Evolutionary conservation across 2,888 invertebrate species (phyloP), one percentile per base, ranked within the genome.

Genomic region (Seira ritae): DNA sequence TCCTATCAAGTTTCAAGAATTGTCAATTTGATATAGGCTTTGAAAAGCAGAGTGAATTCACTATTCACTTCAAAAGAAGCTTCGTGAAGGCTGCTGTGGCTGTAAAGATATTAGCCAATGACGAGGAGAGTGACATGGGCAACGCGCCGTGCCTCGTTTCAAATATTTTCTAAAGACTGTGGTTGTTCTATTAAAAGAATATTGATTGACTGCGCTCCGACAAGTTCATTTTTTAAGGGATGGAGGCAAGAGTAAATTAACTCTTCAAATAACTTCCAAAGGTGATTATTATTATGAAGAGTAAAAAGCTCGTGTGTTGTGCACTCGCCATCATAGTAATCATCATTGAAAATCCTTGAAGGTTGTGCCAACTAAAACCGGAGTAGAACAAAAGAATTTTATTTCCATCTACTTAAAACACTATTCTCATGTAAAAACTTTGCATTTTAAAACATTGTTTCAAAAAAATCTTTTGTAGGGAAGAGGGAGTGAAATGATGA

Each of bases 271-370:
- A n/a, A n/a, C n/a, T n/a, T n/a, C n/a, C 6, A 12, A 42, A 42
- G 42, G 42, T 42, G 42, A 42, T 42, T 42, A 12, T 42, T 42
- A 42, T 42, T 42, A 42, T 42, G 42, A 42, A 42, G 12, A 6
- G n/a, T n/a, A n/a, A n/a, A 66, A 22, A 19, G 6, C 66, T 66
- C 66, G n/a, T 66, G 66, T 66, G 19, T 66, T 23, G 6, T 22
- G 66, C 10, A 66, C n/a, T n/a, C n/a, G n/a, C n/a, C n/a, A n/a
- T n/a, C n/a, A n/a, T n/a, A n/a, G n/a, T n/a, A n/a, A n/a, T n/a
- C n/a, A n/a, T n/a, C n/a, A n/a, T n/a, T n/a, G n/a, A n/a, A 68
- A 70, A 80, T 80, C 80, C 80, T 80, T 80, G 80, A 80, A 46
- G 22, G 74, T 15, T 42, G 62, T 80, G 80, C 80, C 80, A 80